Percentiles rank a stretch among this genome's conserved stretches.
phyloP scores from a whole-genome alignment of 2,888 invertebrate genomes.

The Drosophila nr. medialis region DNA sequence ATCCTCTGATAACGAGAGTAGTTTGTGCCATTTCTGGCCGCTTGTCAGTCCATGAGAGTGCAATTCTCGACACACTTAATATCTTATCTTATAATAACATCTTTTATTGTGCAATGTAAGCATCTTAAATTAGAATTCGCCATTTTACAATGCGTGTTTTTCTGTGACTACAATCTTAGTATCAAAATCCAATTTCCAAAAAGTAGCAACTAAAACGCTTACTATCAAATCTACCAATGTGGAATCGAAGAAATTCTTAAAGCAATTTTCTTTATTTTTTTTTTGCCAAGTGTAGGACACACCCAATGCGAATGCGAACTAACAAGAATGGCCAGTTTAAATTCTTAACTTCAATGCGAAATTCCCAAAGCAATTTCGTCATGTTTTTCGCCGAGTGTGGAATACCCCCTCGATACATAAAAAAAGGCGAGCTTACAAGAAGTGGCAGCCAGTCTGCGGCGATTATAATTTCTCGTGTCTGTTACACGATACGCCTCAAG shows the following conservation, averaged over 20 bases:
- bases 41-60: neutral
- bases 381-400: constrained; percentile 3
- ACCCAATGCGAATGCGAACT: neutral
- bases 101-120: neutral
- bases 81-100: neutral
- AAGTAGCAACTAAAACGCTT: too few relatives aligned
- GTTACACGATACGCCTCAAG: constrained; percentile 40
- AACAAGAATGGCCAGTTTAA: neutral
- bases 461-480: constrained; percentile 34
- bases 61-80: neutral
- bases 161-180: neutral
- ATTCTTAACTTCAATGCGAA: neutral
- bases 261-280: neutral
- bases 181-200: neutral
- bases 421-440: constrained; percentile 4
- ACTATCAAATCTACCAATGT: too few relatives aligned
- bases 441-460: constrained; percentile 7
- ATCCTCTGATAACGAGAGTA: neutral
- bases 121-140: neutral
- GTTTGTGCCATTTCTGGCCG: neutral
- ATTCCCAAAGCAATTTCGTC: neutral
- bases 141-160: neutral
- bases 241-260: too few relatives aligned
- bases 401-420: constrained; percentile 9
- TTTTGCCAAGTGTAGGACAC: neutral